phyloP scores from a whole-genome alignment of 2,888 invertebrate genomes.

The Volucella bombylans region DNA sequence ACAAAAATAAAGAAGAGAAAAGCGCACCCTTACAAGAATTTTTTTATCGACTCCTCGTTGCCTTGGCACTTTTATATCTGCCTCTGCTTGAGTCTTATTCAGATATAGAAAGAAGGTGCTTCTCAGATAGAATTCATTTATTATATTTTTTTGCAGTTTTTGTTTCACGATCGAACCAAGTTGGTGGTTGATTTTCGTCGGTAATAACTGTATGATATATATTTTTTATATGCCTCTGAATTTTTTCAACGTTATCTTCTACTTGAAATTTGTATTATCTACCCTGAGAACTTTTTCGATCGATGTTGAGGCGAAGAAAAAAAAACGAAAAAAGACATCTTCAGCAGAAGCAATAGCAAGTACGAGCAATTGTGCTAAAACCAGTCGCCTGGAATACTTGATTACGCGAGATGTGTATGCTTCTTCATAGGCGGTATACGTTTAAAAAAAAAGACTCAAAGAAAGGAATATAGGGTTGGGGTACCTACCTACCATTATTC shows the following conservation, averaged over 20 bases:
- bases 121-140: conserved; percentile 74
- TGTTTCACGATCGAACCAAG: conserved; percentile 20
- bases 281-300: conserved; percentile 82
- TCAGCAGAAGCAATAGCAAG: neutral
- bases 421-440: conserved; percentile 57
- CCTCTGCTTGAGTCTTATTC: conserved; percentile 29
- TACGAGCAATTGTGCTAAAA: conserved; percentile 57
- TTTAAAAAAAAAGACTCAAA: conserved; percentile 31
- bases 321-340: conserved; percentile 26
- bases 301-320: conserved; percentile 21
- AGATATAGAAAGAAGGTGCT: conserved; percentile 50
- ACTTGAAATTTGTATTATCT: conserved; percentile 80
- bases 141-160: conserved; percentile 22
- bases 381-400: conserved; percentile 66
- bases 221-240: conserved; percentile 29
- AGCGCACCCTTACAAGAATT: conserved; percentile 53
- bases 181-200: conserved; percentile 34
- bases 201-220: conserved; percentile 31
- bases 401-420: conserved; percentile 38
- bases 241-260: conserved; percentile 44
- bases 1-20: conserved; percentile 63
- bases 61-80: conserved; percentile 43
- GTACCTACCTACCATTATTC: conserved; percentile 8
- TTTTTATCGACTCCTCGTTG: conserved; percentile 35
- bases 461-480: conserved; percentile 43